Evolutionary conservation across 2,888 invertebrate species (phyloP).

Genomic region (Myathropa florea): DNA sequence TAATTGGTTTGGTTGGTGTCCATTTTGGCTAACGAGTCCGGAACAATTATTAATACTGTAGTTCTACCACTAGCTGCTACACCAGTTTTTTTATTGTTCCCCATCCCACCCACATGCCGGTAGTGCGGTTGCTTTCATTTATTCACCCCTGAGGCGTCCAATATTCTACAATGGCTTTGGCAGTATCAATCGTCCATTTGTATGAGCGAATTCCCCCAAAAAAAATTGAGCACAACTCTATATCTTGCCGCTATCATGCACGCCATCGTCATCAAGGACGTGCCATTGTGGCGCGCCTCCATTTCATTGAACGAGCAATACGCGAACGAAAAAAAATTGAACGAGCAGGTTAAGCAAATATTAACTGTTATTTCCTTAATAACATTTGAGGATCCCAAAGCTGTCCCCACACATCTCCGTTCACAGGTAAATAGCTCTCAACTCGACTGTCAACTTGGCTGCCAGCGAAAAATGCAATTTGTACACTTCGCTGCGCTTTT

Average conservation of each 20-base stretch:
- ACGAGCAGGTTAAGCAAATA: background rate
- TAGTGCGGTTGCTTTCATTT: too few relatives aligned
- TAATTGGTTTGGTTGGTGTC: too few relatives aligned
- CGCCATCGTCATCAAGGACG: background rate
- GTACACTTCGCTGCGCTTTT: conserved; percentile 34
- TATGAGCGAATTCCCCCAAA: background rate
- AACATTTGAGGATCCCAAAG: background rate
- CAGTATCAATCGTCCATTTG: too few relatives aligned
- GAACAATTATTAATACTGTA: too few relatives aligned
- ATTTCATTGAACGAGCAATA: background rate
- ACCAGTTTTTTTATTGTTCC: too few relatives aligned
- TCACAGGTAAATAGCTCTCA: conserved; percentile 12
- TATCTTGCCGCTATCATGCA: too few relatives aligned
- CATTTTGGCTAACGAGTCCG: too few relatives aligned
- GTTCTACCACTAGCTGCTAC: too few relatives aligned
- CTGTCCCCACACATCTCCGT: background rate
- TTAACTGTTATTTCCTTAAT: background rate
- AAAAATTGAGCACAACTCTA: too few relatives aligned
- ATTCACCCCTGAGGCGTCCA: too few relatives aligned
- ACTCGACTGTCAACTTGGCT: conserved; percentile 53
- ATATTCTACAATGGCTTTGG: background rate
- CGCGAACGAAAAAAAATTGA: background rate
- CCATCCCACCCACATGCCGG: too few relatives aligned
- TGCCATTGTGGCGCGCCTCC: background rate
- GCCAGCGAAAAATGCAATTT: conserved; percentile 60